Evolutionary conservation across 92 coral and sea anemone genomes (phyloP).

Genomic region (Desmophyllum pertusum): DNA sequence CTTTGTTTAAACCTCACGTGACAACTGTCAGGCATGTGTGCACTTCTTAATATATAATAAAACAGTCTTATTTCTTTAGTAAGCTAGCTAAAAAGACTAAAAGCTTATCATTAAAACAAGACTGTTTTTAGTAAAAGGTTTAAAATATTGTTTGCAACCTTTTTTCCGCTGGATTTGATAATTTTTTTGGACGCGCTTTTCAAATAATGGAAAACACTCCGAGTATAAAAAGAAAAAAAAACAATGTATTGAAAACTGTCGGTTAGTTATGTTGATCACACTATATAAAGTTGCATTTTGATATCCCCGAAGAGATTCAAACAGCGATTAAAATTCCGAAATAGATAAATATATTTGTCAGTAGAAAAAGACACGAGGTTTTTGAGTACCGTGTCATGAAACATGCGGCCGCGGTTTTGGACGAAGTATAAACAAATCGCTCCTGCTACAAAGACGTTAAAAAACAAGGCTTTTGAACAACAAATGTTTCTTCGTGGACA

Average conservation of each 20-base stretch:
- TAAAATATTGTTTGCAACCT: neutral
- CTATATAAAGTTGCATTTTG: conserved; percentile 12
- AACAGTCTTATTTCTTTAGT: conserved; percentile 2
- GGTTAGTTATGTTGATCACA: conserved; percentile 11
- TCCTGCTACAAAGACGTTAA: neutral
- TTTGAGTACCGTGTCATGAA: conserved; percentile 42
- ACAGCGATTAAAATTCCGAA: conserved; percentile 27
- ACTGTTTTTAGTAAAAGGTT: neutral
- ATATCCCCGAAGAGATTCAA: conserved; percentile 32
- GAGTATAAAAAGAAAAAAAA: neutral
- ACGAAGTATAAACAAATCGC: conserved; percentile 39
- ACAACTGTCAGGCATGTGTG: conserved; percentile 17
- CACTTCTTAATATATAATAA: neutral
- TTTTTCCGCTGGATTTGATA: neutral
- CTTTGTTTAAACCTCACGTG: conserved; percentile 28
- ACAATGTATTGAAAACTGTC: neutral
- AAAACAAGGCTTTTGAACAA: conserved; percentile 25
- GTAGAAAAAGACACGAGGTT: conserved; percentile 1
- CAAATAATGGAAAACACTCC: neutral
- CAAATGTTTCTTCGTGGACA: conserved; percentile 21
- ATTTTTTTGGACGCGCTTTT: conserved; percentile 3
- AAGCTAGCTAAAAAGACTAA: neutral
- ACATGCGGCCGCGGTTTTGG: conserved; percentile 39
- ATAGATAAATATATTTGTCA: conserved; percentile 25
- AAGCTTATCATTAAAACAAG: neutral